These are phyloP conservation scores for Dasypus novemcinctus DNA, from an alignment of 2,113 vertebrate genomes.

Conservation along the genomic window DNA sequence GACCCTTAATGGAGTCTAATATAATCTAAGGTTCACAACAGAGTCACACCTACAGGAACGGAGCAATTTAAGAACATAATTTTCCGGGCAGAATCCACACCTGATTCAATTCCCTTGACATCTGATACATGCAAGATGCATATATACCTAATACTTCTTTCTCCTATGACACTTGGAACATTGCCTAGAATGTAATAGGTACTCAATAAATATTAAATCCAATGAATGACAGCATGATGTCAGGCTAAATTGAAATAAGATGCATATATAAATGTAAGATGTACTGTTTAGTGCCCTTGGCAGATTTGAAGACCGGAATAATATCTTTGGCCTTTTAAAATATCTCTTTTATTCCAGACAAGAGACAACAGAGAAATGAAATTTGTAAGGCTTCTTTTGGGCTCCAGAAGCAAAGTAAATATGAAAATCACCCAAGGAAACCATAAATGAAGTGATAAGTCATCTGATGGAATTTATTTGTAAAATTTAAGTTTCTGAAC, in stretches of 20 bases:
- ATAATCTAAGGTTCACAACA: too few species aligned
- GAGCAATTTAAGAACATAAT: too few species aligned
- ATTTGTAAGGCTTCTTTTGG: neutral
- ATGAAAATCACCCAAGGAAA: neutral
- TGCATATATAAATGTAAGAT: constrained; percentile 18
- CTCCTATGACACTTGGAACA: neutral
- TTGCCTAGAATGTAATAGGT: constrained; percentile 29
- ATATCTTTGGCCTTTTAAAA: constrained; percentile 8
- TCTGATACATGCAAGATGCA: neutral
- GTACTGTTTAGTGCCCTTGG: constrained; percentile 19
- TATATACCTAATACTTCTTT: neutral
- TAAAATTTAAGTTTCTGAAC: neutral
- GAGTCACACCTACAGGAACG: too few species aligned
- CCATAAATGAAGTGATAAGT: neutral
- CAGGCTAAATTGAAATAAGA: constrained; percentile 13
- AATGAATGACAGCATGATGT: neutral
- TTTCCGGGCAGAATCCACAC: neutral
- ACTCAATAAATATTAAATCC: constrained; percentile 53
- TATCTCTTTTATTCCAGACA: neutral
- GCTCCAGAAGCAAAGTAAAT: neutral
- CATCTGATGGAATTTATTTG: neutral
- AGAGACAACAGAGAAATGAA: neutral
- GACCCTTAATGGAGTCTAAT: too few species aligned
- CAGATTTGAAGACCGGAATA: constrained; percentile 35
- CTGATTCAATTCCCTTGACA: neutral